Percentiles rank a stretch among this genome's conserved stretches.
Evolutionary conservation across 2,113 vertebrate species (phyloP).

Genomic region (Dicerorhinus sumatrensis): DNA sequence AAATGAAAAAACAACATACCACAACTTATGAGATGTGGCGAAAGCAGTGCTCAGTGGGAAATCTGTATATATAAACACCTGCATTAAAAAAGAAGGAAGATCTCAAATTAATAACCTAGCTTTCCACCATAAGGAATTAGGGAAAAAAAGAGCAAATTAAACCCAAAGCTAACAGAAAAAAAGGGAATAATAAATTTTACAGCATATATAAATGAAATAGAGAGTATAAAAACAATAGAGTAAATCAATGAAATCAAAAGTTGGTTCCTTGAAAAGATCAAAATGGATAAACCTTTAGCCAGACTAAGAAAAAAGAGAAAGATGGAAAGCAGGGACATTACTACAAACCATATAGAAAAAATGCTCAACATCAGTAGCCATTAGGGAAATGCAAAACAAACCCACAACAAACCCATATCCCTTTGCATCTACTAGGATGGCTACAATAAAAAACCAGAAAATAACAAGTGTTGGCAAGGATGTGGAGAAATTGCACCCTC

Average conservation of each 20-base stretch:
- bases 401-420: not conserved
- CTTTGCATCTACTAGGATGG: not conserved
- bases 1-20: not conserved
- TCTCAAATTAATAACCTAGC: not conserved
- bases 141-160: not conserved
- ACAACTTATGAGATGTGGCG: not conserved
- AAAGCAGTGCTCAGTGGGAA: not conserved
- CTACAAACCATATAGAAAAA: not conserved
- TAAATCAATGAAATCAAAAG: not conserved
- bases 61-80: not conserved
- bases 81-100: not conserved
- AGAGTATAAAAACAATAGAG: not conserved
- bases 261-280: not conserved
- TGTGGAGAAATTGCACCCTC: not conserved
- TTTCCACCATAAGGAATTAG: not conserved
- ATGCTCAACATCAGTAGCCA: not conserved
- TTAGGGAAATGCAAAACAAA: not conserved
- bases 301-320: not conserved
- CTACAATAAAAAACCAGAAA: not conserved
- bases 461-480: not conserved
- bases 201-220: not conserved
- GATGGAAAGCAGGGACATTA: not conserved
- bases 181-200: constrained; percentile 5
- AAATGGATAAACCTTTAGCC: not conserved
- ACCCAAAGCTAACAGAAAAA: not conserved